These are phyloP conservation scores for Aviceda subcristata DNA, from an alignment of 2,113 vertebrate species.

Conservation along the genomic window DNA sequence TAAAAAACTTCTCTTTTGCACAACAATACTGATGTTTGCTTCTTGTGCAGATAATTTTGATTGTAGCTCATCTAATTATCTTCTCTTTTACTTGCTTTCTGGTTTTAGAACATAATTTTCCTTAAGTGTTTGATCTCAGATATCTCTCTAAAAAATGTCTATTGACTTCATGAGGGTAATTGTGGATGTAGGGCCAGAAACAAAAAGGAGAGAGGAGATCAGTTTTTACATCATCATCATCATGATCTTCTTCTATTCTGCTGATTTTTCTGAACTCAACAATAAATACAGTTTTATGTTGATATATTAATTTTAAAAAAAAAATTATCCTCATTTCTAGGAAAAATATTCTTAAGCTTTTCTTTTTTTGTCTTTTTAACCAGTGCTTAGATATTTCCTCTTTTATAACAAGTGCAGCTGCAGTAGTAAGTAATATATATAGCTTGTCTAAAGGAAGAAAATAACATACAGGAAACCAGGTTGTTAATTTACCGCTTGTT, in stretches of 20 bases:
- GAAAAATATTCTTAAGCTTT: background rate
- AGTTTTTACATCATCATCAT: background rate
- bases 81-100: background rate
- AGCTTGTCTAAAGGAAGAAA: background rate
- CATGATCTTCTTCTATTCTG: background rate
- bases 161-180: background rate
- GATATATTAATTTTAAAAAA: background rate
- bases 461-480: background rate
- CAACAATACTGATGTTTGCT: background rate
- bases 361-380: background rate
- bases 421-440: background rate
- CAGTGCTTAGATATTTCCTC: background rate
- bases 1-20: background rate
- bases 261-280: background rate
- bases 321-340: background rate
- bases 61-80: background rate
- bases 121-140: background rate
- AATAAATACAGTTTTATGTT: background rate
- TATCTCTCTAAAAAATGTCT: background rate
- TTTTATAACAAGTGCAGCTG: background rate
- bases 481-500: background rate
- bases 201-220: background rate
- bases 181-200: background rate
- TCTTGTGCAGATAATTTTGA: background rate
- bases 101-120: background rate